Evolutionary conservation across 2,797 vertebrate species (phyloP), one percentile per base, ranked within the genome.

Genomic region (Semaprochilodus insignis): DNA sequence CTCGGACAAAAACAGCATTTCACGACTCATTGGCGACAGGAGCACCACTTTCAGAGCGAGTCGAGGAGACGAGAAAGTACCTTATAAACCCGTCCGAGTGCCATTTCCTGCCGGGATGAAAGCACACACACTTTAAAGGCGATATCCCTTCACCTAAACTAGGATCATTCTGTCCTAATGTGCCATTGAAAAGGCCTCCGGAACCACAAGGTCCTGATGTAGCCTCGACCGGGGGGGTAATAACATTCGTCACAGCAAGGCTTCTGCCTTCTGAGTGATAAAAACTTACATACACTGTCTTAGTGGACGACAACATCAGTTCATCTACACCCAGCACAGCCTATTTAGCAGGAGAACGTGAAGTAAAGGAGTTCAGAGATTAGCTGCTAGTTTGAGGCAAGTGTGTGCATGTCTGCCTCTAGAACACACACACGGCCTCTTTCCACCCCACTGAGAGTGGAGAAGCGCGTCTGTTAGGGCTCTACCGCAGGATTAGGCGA

Each of bases 101-200:
- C 90, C 88, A 92, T 91, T 91, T 91, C 82, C 88, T 89, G 86
- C 80, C 87, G 75, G 87, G 88, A 89, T 86, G 90, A 86, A 89
- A 88, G 77, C 90, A 87, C 72, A 92, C 92, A 91, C 92, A 92
- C 62, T 74, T 92, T 92, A 91, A 92, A 92, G 90, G 91, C 88
- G 88, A 88, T 91, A 92, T 92, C 87, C 59, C 87, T 88, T 90
- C 92, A 94, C 91, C 93, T 94, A 93, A 95, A 94, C 92, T 91
- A 88, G 93, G 93, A 94, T 95, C 94, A 95, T 95, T 95, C 94
- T 92, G 90, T 93, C 92, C 93, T 93, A 94, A 95, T 94, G 94
- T 94, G 91, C 93, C 93, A 94, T 95, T 95, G 93, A 93, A 94
- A 91, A 92, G 91, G 91, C 91, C 90, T 91, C 88, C 23, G 88